phyloP scores from a whole-genome alignment of 2,888 invertebrate species.

The Mythimna loreyi region DNA sequence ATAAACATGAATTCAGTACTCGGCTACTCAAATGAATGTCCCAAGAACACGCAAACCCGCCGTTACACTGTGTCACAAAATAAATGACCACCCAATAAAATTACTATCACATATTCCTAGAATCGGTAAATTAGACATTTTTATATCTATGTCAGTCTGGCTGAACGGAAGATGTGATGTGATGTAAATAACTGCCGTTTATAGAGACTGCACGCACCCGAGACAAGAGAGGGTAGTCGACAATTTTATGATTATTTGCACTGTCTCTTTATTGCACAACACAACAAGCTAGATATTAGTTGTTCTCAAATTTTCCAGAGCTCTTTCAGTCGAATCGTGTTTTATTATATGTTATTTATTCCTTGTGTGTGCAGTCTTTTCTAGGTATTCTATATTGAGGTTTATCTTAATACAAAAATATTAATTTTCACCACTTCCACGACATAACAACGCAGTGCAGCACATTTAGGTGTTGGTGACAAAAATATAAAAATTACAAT shows the following conservation, averaged over 20 bases:
- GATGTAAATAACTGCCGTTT: slow-evolving; percentile 33
- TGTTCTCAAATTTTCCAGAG: not conserved
- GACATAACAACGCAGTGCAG: slow-evolving; percentile 42
- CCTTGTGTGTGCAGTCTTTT: slow-evolving; percentile 21
- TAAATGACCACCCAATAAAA: slow-evolving; percentile 14
- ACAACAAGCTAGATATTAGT: not conserved
- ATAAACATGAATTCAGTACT: slow-evolving; percentile 31
- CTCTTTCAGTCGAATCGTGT: too few species aligned
- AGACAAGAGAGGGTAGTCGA: not conserved
- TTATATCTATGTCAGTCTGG: slow-evolving; percentile 78
- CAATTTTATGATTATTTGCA: too few species aligned
- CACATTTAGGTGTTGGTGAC: slow-evolving; percentile 29
- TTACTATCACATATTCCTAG: slow-evolving; percentile 70
- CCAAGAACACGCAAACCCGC: slow-evolving; percentile 22
- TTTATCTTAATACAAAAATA: slow-evolving; percentile 58
- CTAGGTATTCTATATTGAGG: slow-evolving; percentile 25
- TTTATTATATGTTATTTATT: not conserved
- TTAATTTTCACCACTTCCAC: slow-evolving; percentile 39
- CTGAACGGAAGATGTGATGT: slow-evolving; percentile 71
- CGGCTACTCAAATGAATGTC: slow-evolving; percentile 13
- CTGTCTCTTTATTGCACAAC: not conserved
- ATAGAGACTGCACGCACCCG: slow-evolving; percentile 40
- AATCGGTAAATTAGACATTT: slow-evolving; percentile 46
- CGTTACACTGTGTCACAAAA: slow-evolving; percentile 30
- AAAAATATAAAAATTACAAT: slow-evolving; percentile 56